Evolutionary conservation across 2,888 invertebrate genomes (phyloP), one percentile per base, ranked within the genome.

Genomic region (Julus scandinavius): DNA sequence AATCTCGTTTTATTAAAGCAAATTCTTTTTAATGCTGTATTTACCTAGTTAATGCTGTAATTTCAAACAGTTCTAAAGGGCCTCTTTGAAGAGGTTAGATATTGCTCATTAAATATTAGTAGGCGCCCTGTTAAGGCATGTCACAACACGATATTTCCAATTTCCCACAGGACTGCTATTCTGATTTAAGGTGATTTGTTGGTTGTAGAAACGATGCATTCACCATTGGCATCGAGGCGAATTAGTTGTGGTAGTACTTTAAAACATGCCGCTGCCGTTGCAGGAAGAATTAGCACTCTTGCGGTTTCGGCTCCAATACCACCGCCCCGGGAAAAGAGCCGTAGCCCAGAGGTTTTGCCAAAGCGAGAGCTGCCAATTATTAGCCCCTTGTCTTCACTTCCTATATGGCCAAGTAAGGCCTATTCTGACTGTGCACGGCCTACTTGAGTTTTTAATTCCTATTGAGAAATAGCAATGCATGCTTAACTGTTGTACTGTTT

Each of bases 161-260:
- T 58, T 58, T 58, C 58, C 13, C 58, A 17, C 7, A 58, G 58
- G 58, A 58, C 58, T 58, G 58, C 58, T 58, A 58, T 58, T 58
- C 58, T 58, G 58, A 58, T 58, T 58, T 58, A 58, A 58, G 58
- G 58, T 17, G 58, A 84, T 84, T 84, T 86, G 50, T 86, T 49
- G 29, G 49, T 40, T 49, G 45, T 29, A 86, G 88, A 88, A 50
- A 88, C 87, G 63, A 87, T 87, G 54, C 89, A 88, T 89, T 91
- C 91, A 88, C 92, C 92, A 15, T 90, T 97, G 88, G 97, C 97
- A 13, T 96, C 97, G 9, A 94, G 98, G 90, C 94, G 98, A 90
- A 97, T 98, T 91, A 97, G 97, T 90, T 97, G 97, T 92, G 97
- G 97, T 89, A 97, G 97, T 91, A 95, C 97, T 90, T 94, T 97